Evolutionary conservation across 2,888 invertebrate species (phyloP).

Genomic region (Ectemnius cavifrons): DNA sequence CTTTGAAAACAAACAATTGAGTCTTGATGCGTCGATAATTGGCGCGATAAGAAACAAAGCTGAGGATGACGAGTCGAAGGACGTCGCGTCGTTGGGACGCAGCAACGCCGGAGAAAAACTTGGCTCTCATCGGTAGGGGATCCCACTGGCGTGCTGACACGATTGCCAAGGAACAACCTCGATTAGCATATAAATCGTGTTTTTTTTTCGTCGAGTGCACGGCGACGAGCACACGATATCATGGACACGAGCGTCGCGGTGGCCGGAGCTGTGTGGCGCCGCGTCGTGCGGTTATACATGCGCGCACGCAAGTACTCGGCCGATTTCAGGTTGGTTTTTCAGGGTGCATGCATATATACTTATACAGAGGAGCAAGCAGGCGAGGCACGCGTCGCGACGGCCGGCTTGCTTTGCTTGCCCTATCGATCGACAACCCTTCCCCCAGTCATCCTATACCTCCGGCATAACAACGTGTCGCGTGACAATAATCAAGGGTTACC

Average conservation of each 20-base stretch:
- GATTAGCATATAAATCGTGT: conserved; percentile 68
- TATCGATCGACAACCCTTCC: conserved; percentile 49
- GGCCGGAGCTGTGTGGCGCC: conserved; percentile 25
- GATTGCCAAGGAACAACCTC: conserved; percentile 45
- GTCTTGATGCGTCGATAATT: no score
- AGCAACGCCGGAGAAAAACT: no score
- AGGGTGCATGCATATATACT: neutral
- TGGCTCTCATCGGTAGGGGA: conserved; percentile 56
- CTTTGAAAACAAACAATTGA: no score
- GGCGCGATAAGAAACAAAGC: no score
- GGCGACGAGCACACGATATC: conserved; percentile 5
- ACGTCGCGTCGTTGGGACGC: no score
- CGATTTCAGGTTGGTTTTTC: conserved; percentile 38
- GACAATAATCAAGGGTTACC: conserved; percentile 61
- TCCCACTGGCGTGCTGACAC: conserved; percentile 62
- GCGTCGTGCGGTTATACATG: neutral
- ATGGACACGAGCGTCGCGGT: conserved; percentile 12
- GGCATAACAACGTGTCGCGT: conserved; percentile 58
- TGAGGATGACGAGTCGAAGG: no score
- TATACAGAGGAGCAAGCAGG: no score
- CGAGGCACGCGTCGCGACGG: conserved; percentile 20
- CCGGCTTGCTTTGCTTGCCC: conserved; percentile 17
- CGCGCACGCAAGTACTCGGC: conserved; percentile 48
- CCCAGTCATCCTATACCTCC: conserved; percentile 34
- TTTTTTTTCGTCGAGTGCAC: conserved; percentile 25